A percentile compares a stretch with the other conserved stretches of the same genome.
These are phyloP conservation scores for Ptychochromis oligacanthus DNA, from an alignment of 2,113 vertebrate genomes.

Conservation along the genomic window DNA sequence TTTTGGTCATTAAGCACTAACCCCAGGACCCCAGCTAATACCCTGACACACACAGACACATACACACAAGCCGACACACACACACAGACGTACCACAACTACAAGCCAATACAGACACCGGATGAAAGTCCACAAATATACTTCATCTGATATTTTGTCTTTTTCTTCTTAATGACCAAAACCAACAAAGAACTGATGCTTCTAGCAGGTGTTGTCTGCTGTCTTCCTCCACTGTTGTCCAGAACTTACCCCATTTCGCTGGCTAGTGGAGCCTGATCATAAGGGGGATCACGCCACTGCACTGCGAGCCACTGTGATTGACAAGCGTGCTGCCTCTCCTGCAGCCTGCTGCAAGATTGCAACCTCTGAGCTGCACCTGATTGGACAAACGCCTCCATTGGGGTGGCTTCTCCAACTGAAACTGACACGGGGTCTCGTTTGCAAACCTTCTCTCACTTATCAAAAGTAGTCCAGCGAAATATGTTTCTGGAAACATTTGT, in stretches of 20 bases:
- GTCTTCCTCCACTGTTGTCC: background rate
- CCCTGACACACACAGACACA: constrained; percentile 62
- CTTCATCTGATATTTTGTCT: background rate
- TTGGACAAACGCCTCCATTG: no score
- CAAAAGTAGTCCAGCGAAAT: no score
- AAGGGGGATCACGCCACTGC: background rate
- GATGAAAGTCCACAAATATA: constrained; percentile 3
- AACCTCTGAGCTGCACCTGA: no score
- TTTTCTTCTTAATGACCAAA: background rate
- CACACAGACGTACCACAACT: constrained; percentile 17
- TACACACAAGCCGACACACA: constrained; percentile 34
- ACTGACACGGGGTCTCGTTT: background rate
- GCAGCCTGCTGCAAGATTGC: no score
- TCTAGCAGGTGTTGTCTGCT: background rate
- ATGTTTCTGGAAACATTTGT: background rate
- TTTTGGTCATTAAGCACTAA: constrained; percentile 83
- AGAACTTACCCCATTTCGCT: background rate
- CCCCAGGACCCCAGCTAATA: constrained; percentile 80
- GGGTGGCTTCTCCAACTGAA: background rate
- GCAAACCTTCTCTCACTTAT: background rate
- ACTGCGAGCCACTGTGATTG: no score
- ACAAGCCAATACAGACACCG: background rate
- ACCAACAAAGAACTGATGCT: background rate
- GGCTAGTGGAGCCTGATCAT: background rate
- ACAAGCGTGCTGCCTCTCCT: background rate